Base-by-base conservation (phyloP, 2,888 invertebrate species). In the Alviniconcha strummeri region DNA sequence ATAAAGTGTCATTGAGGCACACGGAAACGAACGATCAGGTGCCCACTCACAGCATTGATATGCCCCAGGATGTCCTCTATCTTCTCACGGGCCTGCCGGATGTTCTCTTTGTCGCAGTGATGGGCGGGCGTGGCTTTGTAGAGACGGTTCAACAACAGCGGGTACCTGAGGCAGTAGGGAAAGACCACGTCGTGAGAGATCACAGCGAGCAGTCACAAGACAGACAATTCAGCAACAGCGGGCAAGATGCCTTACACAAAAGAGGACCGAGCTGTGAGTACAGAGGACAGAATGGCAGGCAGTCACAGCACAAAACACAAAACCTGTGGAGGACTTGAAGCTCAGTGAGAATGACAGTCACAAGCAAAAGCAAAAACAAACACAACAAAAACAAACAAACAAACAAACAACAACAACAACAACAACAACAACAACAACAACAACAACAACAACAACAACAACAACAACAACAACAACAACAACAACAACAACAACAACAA, bases 21-120 rank as follows among this genome's bases (percentile, higher is more conserved):
- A 60, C 60, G 13, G 8, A 8, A 11, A 60, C 1, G 4, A 2
- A 72, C 15, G 54, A 56, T 11, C 71, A 17, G 76, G n/a, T 9
- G 5, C 56, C 17, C 19, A 86, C 90, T 89, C 87, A 92, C 92
- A 36, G 90, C 87, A 83, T 93, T 93, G 95, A 99, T 98, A 93
- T 98, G 97, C 92, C 97, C 97, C 88, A 99, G 95, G 91, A 98
- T 97, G 86, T 97, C 95, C 94, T 98, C 98, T 85, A 99, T 97
- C 94, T 97, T 97, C 89, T 97, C 96, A 93, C 98, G 97, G 5
- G 98, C 97, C 90, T 97, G 96, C 90, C 96, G 96, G 75, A 98
- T 95, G 90, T 96, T 96, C 88, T 97, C 97, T 86, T 97, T 96
- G 84, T 97, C 97, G 15, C 89, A 88, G 89, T 97, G 96, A 90